phyloP scores from a whole-genome alignment of 1,140 invertebrate genomes.

The Scaptodrosophila lebanonensis region DNA sequence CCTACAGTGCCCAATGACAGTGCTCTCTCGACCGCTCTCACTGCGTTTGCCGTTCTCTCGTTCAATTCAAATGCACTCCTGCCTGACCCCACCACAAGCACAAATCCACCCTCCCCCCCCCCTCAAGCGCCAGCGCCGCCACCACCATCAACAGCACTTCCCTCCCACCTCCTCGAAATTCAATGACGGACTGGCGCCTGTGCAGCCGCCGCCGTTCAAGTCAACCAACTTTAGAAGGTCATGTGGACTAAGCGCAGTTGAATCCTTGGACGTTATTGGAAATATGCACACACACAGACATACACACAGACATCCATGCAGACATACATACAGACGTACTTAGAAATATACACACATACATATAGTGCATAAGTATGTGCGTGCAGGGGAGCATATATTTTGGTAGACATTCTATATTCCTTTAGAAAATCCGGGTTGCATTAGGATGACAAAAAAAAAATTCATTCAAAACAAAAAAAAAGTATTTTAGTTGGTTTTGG shows the following conservation, averaged over 20 bases:
- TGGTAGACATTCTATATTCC: no score
- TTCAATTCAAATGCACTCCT: slow-evolving; percentile 1
- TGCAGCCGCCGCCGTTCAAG: slow-evolving; percentile 42
- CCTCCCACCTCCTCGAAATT: no score
- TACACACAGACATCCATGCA: slow-evolving; percentile 5
- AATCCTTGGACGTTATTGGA: slow-evolving; percentile 73
- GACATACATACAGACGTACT: no score
- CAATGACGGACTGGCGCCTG: no score
- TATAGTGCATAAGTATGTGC: no score
- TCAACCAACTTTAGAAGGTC: slow-evolving; percentile 76
- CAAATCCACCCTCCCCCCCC: background rate
- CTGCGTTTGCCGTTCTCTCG: background rate
- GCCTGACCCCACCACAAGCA: slow-evolving; percentile 33
- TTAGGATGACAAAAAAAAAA: no score
- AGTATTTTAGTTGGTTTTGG: no score
- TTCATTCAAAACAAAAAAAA: no score
- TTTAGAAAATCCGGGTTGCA: no score
- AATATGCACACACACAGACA: slow-evolving; percentile 33
- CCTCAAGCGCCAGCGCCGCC: background rate
- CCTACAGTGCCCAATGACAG: no score
- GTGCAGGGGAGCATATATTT: no score
- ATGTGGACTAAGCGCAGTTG: slow-evolving; percentile 64
- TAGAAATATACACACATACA: no score
- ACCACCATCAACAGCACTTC: background rate
- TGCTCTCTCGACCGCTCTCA: background rate